phyloP scores from a whole-genome alignment of 2,888 invertebrate species.

The Hemicrepidius hirtus region DNA sequence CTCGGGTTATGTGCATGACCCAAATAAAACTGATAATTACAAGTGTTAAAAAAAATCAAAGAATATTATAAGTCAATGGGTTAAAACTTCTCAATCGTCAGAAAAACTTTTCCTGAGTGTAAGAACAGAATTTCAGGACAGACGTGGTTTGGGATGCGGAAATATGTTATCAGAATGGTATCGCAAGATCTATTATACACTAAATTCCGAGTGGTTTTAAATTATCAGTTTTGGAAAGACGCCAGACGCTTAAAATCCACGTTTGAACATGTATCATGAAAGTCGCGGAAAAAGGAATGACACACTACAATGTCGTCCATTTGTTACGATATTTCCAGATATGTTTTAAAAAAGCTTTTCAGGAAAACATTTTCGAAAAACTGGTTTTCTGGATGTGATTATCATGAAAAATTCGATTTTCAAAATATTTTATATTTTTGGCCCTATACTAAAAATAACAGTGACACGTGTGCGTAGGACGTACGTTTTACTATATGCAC shows the following conservation, averaged over 20 bases:
- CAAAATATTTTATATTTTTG: neutral
- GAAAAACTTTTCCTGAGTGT: neutral
- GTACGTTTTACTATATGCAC: neutral
- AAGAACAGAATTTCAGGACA: conserved; percentile 2
- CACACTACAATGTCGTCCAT: neutral
- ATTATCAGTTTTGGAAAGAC: conserved; percentile 27
- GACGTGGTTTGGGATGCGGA: conserved; percentile 7
- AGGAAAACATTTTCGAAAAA: neutral
- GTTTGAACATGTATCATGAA: conserved; percentile 18
- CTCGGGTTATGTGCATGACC: conserved; percentile 12
- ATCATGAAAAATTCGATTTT: no score
- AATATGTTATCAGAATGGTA: conserved; percentile 22
- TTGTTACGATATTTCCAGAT: neutral
- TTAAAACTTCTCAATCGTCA: no score
- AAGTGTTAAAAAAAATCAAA: neutral
- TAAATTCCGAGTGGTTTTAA: conserved; percentile 26
- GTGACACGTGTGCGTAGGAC: neutral
- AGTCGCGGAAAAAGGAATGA: conserved; percentile 16
- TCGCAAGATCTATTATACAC: conserved; percentile 22
- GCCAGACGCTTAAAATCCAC: conserved; percentile 21
- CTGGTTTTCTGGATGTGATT: no score
- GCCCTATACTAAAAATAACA: conserved; percentile 8
- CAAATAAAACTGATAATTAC: neutral
- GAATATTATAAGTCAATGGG: no score
- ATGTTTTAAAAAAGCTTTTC: conserved; percentile 13